Base-by-base conservation (phyloP, 2,888 invertebrate species). In the Itoplectis maculator region DNA sequence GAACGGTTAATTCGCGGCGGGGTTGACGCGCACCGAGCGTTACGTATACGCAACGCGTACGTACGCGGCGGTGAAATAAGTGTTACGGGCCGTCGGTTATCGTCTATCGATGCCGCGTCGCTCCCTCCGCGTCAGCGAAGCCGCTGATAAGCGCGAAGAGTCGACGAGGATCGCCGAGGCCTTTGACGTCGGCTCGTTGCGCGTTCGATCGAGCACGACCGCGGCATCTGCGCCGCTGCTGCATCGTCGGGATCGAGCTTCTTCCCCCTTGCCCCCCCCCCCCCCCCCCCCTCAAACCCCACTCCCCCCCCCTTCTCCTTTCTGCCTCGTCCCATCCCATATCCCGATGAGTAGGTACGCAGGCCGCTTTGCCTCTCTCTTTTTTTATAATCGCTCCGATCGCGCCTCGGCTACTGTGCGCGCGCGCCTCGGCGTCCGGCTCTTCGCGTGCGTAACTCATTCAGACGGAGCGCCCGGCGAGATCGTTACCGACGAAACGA, bases 131-230 rank as follows among this genome's bases (percentile, higher is more conserved):
- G 47, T 74, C 74, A 63, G 54, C 51, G 15, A 47, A 42, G 56
- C 54, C 73, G 59, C 78, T 66, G 83, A 85, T 83, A 83, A 85
- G 73, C 40, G 1, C 68, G 74, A 81, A 65, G 77, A 82, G 76
- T 81, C 75, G 69, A 49, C 29, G 66, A 29, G 37, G 49, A 29
- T n/a, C n/a, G n/a, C n/a, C 66, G n/a, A 23, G 65, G 79, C 61
- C 81, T 81, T 83, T 82, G 85, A 83, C 83, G 85, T 83, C 81
- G 81, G 78, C 83, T 70, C 69, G 56, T 72, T 83, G 73, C 49
- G 74, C 74, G 74, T 79, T 79, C 84, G 84, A 84, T 84, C 81
- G 81, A 79, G 76, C 81, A 79, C 77, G 74, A 79, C 77, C 66
- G n/a, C n/a, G 37, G 51, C 83, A 84, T 81, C 54, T 79, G 70